These are phyloP conservation scores for Branchellion lobata DNA, from an alignment of 2,888 invertebrate genomes.

Conservation along the genomic window DNA sequence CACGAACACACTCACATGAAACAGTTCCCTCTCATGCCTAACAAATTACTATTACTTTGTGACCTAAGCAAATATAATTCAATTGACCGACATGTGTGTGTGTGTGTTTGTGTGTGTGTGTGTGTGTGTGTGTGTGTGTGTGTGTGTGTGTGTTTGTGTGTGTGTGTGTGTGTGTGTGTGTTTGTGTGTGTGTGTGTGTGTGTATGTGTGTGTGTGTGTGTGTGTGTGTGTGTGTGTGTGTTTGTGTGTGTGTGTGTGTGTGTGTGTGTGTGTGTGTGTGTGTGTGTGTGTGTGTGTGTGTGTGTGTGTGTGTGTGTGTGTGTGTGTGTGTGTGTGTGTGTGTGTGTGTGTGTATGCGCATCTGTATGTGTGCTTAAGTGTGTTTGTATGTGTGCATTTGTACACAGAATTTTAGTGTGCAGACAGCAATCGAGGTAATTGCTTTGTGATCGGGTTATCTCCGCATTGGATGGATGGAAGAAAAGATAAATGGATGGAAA, in stretches of 20 bases:
- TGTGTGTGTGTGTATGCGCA: slow-evolving; percentile 1
- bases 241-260: slow-evolving; percentile 16
- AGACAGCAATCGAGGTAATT: slow-evolving; percentile 34
- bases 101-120: slow-evolving; percentile 15
- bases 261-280: background rate
- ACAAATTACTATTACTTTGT: no score
- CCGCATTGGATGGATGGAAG: background rate
- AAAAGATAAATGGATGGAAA: no score
- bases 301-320: slow-evolving; percentile 14
- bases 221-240: slow-evolving; percentile 12
- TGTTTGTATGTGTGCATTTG: slow-evolving; percentile 1
- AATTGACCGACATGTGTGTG: slow-evolving; percentile 4
- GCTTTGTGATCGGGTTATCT: slow-evolving; percentile 41
- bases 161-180: background rate
- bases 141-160: slow-evolving; percentile 4
- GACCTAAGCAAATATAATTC: background rate
- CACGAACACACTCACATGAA: no score
- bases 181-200: background rate
- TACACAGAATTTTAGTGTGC: background rate
- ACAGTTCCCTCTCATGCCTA: no score
- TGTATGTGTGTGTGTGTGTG: slow-evolving; percentile 10
- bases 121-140: slow-evolving; percentile 16
- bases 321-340: slow-evolving; percentile 32
- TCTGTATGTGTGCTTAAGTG: background rate
- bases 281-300: slow-evolving; percentile 4